Percentiles rank a stretch among this genome's conserved stretches.
These are phyloP conservation scores for Habropoda laboriosa DNA, from an alignment of 1,140 invertebrate species.

Conservation along the genomic window DNA sequence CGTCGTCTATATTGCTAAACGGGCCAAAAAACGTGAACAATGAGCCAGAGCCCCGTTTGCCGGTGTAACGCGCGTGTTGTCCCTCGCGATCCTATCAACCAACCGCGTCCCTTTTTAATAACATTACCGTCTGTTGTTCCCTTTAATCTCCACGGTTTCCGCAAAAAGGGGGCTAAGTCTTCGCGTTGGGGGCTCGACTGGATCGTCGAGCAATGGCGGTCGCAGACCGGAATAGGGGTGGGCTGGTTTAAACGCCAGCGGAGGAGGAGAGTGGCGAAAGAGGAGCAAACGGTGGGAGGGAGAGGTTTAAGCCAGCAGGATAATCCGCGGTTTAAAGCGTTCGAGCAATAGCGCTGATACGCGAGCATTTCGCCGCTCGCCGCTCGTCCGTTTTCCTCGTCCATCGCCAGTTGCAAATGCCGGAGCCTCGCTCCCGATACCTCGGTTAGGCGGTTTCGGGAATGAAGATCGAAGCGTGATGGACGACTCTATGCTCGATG, in stretches of 20 bases:
- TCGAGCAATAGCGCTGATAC: conserved; percentile 64
- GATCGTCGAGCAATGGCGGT: conserved; percentile 26
- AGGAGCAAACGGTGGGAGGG: neutral
- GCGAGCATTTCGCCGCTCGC: conserved; percentile 21
- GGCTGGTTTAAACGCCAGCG: neutral
- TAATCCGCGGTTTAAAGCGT: conserved; percentile 72
- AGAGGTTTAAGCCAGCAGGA: conserved; percentile 64
- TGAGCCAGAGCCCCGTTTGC: neutral
- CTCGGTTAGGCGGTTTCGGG: no score
- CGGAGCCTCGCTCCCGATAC: no score
- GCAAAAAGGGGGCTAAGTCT: conserved; percentile 28
- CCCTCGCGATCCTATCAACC: conserved; percentile 19
- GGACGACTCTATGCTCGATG: neutral
- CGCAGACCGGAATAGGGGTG: no score
- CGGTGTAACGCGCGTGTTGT: no score
- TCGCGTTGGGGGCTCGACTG: conserved; percentile 11
- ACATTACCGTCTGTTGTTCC: conserved; percentile 71
- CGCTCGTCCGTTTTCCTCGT: neutral
- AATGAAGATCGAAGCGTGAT: conserved; percentile 22
- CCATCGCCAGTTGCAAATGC: no score
- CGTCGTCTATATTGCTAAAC: neutral
- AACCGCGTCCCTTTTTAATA: conserved; percentile 71
- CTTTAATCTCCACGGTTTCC: conserved; percentile 50
- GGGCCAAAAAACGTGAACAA: conserved; percentile 7
- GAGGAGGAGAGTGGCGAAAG: no score